Percentiles rank a stretch among this genome's conserved stretches.
These are phyloP conservation scores for human DNA, from an alignment of 2,113 vertebrate genomes.

Conservation along the genomic window GRCh38 chr12:84609001-84609500, in stretches of 20 bases:
- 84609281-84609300: not conserved
- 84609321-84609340: not conserved
- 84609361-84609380: not conserved
- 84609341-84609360: not conserved
- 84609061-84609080: not conserved
- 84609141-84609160: not conserved
- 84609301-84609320: not conserved
- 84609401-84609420: constrained; percentile 4
- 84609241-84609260: not conserved
- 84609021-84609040: not conserved
- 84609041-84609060: not conserved
- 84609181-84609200: not conserved
- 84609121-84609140: not conserved
- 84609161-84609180: not conserved
- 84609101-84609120: not conserved
- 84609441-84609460: not conserved
- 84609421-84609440: rapidly evolving
- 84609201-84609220: not conserved
- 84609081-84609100: not conserved
- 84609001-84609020: not conserved
- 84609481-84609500: not conserved
- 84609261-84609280: not conserved
- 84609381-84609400: not conserved
- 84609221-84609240: not conserved
- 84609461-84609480: not conserved